phyloP scores from a whole-genome alignment of 2,797 vertebrate species.

The Cynopterus sphinx region DNA sequence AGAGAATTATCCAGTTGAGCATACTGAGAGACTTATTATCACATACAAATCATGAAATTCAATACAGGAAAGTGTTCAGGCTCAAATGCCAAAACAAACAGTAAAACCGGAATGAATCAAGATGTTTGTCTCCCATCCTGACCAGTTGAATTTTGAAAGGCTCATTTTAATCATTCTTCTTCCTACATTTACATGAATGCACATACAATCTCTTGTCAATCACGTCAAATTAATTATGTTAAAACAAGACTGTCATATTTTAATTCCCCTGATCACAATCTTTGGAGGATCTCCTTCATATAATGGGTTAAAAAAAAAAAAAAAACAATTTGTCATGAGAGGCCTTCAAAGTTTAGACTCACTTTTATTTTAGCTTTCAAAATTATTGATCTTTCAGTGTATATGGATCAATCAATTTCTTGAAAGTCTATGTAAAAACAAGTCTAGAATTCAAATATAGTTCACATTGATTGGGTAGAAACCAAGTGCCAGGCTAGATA shows the following conservation, averaged over 20 bases:
- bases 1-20: slow-evolving; percentile 48
- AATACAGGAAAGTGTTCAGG: neutral
- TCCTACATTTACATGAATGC: neutral
- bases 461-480: neutral
- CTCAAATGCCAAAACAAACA: neutral
- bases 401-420: neutral
- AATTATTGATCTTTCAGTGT: neutral
- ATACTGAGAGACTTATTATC: slow-evolving; percentile 34
- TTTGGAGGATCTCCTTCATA: neutral
- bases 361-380: neutral
- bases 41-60: slow-evolving; percentile 27
- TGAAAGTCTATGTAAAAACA: neutral
- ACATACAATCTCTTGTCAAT: neutral
- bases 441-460: neutral
- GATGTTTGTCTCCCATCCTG: neutral
- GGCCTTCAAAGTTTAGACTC: neutral
- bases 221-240: neutral
- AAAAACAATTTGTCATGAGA: neutral
- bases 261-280: neutral
- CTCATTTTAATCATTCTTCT: neutral
- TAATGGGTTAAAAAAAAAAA: neutral
- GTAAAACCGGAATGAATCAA: neutral
- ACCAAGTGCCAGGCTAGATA: neutral
- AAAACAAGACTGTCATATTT: neutral
- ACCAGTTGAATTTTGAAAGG: neutral